Evolutionary conservation across 1,140 invertebrate species (phyloP).

Genomic region (Neodiprion fabricii): DNA sequence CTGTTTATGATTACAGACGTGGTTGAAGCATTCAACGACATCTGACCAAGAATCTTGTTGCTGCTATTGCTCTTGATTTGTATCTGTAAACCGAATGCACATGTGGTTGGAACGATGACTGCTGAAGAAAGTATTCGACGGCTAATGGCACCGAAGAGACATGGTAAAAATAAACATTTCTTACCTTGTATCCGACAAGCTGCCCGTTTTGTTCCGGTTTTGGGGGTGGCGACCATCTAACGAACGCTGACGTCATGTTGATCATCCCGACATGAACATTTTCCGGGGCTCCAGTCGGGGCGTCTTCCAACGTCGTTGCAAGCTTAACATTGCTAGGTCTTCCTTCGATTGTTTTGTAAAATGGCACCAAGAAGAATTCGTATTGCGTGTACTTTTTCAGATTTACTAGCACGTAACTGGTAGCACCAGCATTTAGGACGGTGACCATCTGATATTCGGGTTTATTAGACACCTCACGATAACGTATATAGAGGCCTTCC

Average conservation of each 20-base stretch:
- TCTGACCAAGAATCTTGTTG: constrained; percentile 71
- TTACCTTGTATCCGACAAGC: constrained; percentile 82
- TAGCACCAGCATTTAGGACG: constrained; percentile 70
- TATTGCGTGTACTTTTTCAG: constrained; percentile 86
- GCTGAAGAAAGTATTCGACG: no score
- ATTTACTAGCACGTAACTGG: constrained; percentile 73
- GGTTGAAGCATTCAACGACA: constrained; percentile 76
- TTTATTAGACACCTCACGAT: constrained; percentile 76
- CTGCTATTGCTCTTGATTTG: constrained; percentile 70
- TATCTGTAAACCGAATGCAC: constrained; percentile 60
- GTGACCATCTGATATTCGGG: constrained; percentile 75
- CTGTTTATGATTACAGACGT: constrained; percentile 76
- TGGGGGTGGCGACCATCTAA: constrained; percentile 83
- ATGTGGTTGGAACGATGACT: background rate
- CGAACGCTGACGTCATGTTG: constrained; percentile 78
- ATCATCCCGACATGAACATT: constrained; percentile 84
- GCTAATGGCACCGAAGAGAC: no score
- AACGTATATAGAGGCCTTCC: constrained; percentile 93
- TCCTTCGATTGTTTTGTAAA: constrained; percentile 83
- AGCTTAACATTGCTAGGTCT: constrained; percentile 79
- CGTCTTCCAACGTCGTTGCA: constrained; percentile 74
- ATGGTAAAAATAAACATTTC: constrained; percentile 13
- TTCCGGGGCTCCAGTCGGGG: constrained; percentile 78
- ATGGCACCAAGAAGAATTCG: constrained; percentile 89
- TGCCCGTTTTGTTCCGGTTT: constrained; percentile 81